These are phyloP conservation scores for Halichoeres trimaculatus DNA, from an alignment of 2,113 vertebrate species.

Conservation along the genomic window DNA sequence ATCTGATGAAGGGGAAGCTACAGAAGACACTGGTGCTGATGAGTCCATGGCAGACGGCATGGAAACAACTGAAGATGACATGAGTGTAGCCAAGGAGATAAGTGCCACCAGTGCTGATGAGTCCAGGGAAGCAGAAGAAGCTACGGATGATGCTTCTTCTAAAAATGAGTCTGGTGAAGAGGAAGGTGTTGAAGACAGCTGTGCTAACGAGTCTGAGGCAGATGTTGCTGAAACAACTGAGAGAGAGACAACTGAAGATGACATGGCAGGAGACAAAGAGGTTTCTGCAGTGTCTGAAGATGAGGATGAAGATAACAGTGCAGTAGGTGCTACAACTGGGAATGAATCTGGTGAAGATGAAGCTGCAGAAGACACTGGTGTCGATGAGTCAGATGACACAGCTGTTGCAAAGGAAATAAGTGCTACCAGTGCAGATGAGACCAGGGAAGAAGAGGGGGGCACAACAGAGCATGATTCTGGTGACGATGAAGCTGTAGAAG, in stretches of 20 bases:
- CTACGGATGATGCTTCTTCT: background rate
- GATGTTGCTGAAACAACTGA: constrained; percentile 9
- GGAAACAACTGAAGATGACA: constrained; percentile 1
- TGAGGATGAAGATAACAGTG: background rate
- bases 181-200: constrained; percentile 7
- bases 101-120: background rate
- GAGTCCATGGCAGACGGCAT: background rate
- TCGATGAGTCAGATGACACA: background rate
- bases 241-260: constrained; percentile 6
- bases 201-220: background rate
- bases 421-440: background rate
- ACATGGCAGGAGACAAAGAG: background rate
- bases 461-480: too few species aligned
- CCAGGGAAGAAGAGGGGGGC: too few species aligned
- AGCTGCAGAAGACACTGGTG: background rate
- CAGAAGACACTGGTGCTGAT: background rate
- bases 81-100: background rate
- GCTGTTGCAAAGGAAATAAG: background rate
- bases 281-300: background rate
- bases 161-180: background rate
- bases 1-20: background rate
- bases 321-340: background rate
- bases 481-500: too few species aligned
- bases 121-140: background rate
- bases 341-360: background rate